Percentiles rank a stretch among this genome's conserved stretches.
Conservation (phyloP, 1,140 invertebrate genomes). For the Acromyrmex charruanus region DNA sequence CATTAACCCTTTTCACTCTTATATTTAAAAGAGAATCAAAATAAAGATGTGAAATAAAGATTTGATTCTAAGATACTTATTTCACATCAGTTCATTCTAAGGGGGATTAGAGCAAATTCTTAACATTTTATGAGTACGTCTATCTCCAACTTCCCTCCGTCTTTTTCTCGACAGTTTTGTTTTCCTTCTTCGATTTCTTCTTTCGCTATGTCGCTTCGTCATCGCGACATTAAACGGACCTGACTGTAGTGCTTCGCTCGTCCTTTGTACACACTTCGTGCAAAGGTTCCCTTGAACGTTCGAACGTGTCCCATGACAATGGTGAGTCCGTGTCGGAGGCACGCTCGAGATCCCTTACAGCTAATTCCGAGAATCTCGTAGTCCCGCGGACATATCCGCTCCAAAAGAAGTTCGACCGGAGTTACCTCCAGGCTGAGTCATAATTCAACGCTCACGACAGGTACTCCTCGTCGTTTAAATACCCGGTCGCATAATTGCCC, state of each 20-base stretch:
- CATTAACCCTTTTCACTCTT: too few relatives aligned
- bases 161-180: neutral
- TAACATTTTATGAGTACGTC: neutral
- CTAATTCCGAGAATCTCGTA: conserved; percentile 38
- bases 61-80: neutral
- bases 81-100: neutral
- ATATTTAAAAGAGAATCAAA: neutral
- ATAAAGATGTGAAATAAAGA: neutral
- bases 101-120: neutral
- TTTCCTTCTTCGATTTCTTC: neutral
- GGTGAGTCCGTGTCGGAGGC: conserved; percentile 19
- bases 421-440: conserved; percentile 34
- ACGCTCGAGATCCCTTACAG: conserved; percentile 44
- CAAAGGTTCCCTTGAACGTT: conserved; percentile 18
- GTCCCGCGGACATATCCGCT: conserved; percentile 20
- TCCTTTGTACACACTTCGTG: conserved; percentile 4
- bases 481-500: conserved; percentile 33
- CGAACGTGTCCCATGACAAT: conserved; percentile 31
- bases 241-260: neutral
- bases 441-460: conserved; percentile 41
- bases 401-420: conserved; percentile 14
- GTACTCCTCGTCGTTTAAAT: conserved; percentile 40
- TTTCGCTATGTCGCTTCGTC: conserved; percentile 6
- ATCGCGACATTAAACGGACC: neutral
- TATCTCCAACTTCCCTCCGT: neutral